Evolutionary conservation across 2,888 invertebrate species (phyloP).

Genomic region (Campaea margaritaria): DNA sequence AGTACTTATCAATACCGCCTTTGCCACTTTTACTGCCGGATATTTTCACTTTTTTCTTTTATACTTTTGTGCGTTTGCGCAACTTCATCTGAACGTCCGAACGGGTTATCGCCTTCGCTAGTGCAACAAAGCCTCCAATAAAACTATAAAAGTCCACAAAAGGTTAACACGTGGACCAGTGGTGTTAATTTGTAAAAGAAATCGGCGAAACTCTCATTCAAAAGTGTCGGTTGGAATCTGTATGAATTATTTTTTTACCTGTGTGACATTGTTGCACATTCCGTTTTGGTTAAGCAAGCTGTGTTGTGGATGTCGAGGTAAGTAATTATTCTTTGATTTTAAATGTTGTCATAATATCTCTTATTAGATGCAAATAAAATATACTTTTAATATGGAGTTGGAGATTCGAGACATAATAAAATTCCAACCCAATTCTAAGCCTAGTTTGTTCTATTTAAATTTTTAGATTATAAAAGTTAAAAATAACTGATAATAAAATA

Average conservation of each 20-base stretch:
- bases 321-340: too few relatives aligned
- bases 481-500: too few relatives aligned
- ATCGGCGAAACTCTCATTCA: constrained; percentile 49
- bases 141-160: constrained; percentile 64
- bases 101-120: constrained; percentile 35
- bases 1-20: constrained; percentile 48
- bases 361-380: too few relatives aligned
- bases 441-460: too few relatives aligned
- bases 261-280: too few relatives aligned
- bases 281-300: too few relatives aligned
- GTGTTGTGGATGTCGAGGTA: too few relatives aligned
- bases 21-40: constrained; percentile 68
- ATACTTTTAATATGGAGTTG: too few relatives aligned
- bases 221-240: constrained; percentile 15
- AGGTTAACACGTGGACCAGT: constrained; percentile 70
- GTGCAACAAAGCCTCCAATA: constrained; percentile 36
- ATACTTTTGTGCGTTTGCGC: constrained; percentile 68
- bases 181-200: constrained; percentile 78
- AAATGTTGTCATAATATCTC: too few relatives aligned
- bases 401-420: too few relatives aligned
- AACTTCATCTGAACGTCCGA: constrained; percentile 47
- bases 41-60: constrained; percentile 73
- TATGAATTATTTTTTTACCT: constrained; percentile 3
- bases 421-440: too few relatives aligned
- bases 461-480: too few relatives aligned